Conservation (phyloP, 2,888 invertebrate genomes). For the Pristionchus maxplancki region DNA sequence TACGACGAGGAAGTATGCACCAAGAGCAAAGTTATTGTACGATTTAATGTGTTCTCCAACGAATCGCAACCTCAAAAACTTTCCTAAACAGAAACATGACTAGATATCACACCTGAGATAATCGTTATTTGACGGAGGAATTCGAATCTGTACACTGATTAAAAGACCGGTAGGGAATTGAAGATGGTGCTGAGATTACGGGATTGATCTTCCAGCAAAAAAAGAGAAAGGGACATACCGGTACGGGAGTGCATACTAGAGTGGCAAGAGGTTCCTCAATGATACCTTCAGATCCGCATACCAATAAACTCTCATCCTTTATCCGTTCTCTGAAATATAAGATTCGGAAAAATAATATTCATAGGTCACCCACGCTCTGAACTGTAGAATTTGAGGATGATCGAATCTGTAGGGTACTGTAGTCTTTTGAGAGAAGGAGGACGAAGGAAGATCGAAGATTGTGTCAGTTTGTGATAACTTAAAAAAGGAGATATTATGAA, state of each 20-base stretch:
- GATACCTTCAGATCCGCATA: conserved; percentile 9
- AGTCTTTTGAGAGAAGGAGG: conserved; percentile 40
- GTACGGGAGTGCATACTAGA: conserved; percentile 39
- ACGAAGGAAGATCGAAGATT: conserved; percentile 53
- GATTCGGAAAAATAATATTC: background rate
- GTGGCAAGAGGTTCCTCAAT: conserved; percentile 24
- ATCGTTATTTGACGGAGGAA: conserved; percentile 40
- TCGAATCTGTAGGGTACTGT: conserved; percentile 49
- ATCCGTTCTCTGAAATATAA: background rate
- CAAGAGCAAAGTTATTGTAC: conserved; percentile 47
- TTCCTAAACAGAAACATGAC: background rate
- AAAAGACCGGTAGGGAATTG: conserved; percentile 38
- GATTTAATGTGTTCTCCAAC: conserved; percentile 47
- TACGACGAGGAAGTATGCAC: conserved; percentile 41
- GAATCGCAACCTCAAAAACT: conserved; percentile 28
- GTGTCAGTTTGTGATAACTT: conserved; percentile 62
- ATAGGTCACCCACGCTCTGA: conserved; percentile 1
- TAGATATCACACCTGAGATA: conserved; percentile 5
- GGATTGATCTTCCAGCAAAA: background rate
- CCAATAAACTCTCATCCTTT: conserved; percentile 20
- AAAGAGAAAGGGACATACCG: background rate
- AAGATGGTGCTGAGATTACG: background rate
- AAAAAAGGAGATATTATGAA: conserved; percentile 10
- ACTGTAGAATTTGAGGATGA: conserved; percentile 19
- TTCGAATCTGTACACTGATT: conserved; percentile 8